Conservation (phyloP, 2,113 vertebrate species). For the Odocoileus virginianus region DNA sequence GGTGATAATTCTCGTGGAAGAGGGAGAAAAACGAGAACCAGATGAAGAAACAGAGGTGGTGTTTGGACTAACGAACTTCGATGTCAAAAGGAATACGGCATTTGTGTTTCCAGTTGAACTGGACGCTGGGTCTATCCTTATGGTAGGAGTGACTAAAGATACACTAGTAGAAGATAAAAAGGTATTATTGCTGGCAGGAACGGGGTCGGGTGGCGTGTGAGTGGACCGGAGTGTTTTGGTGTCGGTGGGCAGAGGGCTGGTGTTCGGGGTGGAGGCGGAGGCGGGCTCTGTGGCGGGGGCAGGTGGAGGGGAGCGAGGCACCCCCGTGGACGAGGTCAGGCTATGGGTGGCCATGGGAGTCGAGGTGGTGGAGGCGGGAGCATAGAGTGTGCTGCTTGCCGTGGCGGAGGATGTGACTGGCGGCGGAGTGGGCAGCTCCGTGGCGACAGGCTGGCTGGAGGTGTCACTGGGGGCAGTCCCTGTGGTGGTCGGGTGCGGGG, state of each 20-base stretch:
- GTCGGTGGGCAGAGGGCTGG: background rate
- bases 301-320: no score
- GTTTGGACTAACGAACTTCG: accelerated
- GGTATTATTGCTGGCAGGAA: accelerated
- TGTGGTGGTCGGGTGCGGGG: no score
- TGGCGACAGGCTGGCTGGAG: no score
- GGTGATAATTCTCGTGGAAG: accelerated
- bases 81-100: accelerated
- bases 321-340: no score
- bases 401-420: no score
- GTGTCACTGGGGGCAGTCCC: no score
- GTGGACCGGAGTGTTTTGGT: no score
- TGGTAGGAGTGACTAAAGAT: accelerated
- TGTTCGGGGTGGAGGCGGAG: background rate
- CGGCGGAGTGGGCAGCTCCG: no score
- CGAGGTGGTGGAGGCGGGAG: background rate
- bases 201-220: accelerated
- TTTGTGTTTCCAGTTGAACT: accelerated
- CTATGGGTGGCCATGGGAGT: no score
- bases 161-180: accelerated
- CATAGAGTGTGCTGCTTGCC: no score
- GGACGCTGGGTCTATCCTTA: accelerated
- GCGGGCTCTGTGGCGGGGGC: no score
- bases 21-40: accelerated
- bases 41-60: accelerated